phyloP scores from a whole-genome alignment of 2,888 invertebrate genomes.

The Ctenicera cuprea region DNA sequence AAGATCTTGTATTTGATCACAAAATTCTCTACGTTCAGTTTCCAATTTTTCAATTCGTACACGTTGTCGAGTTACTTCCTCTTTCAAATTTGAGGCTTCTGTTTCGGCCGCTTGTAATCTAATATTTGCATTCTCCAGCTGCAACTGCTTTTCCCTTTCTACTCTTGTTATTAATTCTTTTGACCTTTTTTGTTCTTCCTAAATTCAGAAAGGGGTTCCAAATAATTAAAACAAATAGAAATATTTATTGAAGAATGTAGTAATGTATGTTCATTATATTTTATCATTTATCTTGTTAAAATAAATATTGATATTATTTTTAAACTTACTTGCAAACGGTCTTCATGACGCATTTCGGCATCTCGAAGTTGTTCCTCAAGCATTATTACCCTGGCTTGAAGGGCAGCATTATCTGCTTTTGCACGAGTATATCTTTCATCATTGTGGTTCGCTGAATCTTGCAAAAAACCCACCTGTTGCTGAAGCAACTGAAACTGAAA shows the following conservation, averaged over 20 bases:
- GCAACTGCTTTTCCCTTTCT: constrained; percentile 88
- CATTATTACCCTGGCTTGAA: constrained; percentile 93
- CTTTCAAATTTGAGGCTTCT: constrained; percentile 79
- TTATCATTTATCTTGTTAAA: not conserved
- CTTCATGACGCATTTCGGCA: constrained; percentile 74
- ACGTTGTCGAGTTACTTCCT: constrained; percentile 80
- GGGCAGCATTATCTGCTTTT: constrained; percentile 94
- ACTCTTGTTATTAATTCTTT: constrained; percentile 88
- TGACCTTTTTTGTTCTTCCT: constrained; percentile 92
- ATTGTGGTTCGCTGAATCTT: constrained; percentile 90
- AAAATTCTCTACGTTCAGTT: constrained; percentile 74
- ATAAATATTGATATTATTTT: not conserved
- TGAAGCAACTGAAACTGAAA: constrained; percentile 92
- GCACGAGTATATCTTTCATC: constrained; percentile 93
- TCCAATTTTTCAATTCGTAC: constrained; percentile 79
- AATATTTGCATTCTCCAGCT: constrained; percentile 85
- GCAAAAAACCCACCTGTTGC: constrained; percentile 92
- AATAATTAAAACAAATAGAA: not conserved
- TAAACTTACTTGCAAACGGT: constrained; percentile 72
- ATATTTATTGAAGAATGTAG: not conserved
- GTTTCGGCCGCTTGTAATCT: constrained; percentile 82
- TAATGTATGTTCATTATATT: not conserved
- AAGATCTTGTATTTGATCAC: constrained; percentile 75
- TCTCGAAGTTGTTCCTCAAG: constrained; percentile 93
- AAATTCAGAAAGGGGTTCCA: constrained; percentile 54